These are phyloP conservation scores for Panopea generosa DNA, from an alignment of 2,888 invertebrate species.

Conservation along the genomic window DNA sequence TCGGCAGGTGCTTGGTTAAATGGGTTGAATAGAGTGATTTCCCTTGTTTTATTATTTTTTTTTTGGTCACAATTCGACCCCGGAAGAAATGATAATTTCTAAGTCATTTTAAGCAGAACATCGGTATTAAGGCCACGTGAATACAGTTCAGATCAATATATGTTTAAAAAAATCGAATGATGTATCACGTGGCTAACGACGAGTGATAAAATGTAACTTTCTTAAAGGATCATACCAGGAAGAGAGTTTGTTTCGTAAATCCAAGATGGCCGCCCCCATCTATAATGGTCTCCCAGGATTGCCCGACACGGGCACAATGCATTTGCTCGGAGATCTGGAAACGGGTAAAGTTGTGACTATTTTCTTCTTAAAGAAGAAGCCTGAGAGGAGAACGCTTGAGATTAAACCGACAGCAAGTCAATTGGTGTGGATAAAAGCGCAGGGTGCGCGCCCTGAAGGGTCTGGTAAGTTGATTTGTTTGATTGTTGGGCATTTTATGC, in stretches of 20 bases:
- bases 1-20: slow-evolving; percentile 30
- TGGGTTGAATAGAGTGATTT: no score
- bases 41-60: no score
- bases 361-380: slow-evolving; percentile 93
- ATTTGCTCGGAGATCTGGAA: slow-evolving; percentile 76
- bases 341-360: slow-evolving; percentile 89
- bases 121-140: no score
- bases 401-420: slow-evolving; percentile 96
- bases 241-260: slow-evolving; percentile 23
- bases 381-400: slow-evolving; percentile 93
- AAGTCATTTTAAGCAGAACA: no score
- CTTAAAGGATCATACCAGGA: slow-evolving; percentile 4
- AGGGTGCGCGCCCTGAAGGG: slow-evolving; percentile 85
- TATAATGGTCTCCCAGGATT: slow-evolving; percentile 34
- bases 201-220: slow-evolving; percentile 6
- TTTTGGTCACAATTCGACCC: slow-evolving; percentile 10
- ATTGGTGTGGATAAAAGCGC: slow-evolving; percentile 88
- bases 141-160: no score
- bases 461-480: slow-evolving; percentile 85
- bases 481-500: no score
- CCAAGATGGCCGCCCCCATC: slow-evolving; percentile 70
- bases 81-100: slow-evolving; percentile 35
- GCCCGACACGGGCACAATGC: slow-evolving; percentile 71
- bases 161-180: background rate
- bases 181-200: background rate